Conservation (phyloP, 2,888 invertebrate species). For the Euclidia mi region DNA sequence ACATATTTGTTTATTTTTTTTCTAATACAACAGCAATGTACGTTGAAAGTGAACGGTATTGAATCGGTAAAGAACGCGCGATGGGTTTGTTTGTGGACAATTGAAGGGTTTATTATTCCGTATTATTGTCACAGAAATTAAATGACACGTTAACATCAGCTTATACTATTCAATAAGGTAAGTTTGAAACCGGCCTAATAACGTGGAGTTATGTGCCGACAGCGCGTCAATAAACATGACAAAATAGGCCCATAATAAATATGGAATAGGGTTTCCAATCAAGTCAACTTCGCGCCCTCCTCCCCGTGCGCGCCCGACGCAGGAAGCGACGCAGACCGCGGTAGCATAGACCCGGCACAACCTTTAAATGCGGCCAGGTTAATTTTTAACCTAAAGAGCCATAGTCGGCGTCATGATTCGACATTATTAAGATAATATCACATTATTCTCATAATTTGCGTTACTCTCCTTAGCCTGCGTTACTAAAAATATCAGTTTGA, state of each 20-base stretch:
- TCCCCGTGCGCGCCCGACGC: constrained; percentile 67
- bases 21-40: too few relatives aligned
- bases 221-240: constrained; percentile 85
- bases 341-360: constrained; percentile 44
- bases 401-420: too few relatives aligned
- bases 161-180: constrained; percentile 63
- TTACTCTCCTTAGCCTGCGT: too few relatives aligned
- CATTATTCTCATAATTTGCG: too few relatives aligned
- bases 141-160: constrained; percentile 32
- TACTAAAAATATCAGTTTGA: too few relatives aligned
- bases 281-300: constrained; percentile 82
- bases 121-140: constrained; percentile 10
- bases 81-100: too few relatives aligned
- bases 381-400: too few relatives aligned
- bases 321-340: constrained; percentile 66
- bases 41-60: too few relatives aligned
- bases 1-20: too few relatives aligned
- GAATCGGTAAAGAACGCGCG: too few relatives aligned
- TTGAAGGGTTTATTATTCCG: too few relatives aligned
- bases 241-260: constrained; percentile 89
- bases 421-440: too few relatives aligned
- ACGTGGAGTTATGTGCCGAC: constrained; percentile 67
- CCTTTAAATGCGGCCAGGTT: background rate
- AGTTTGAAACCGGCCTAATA: constrained; percentile 66
- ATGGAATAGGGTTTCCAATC: constrained; percentile 89